Base-by-base conservation (phyloP, 2,888 invertebrate species). In the Tipula lateralis region DNA sequence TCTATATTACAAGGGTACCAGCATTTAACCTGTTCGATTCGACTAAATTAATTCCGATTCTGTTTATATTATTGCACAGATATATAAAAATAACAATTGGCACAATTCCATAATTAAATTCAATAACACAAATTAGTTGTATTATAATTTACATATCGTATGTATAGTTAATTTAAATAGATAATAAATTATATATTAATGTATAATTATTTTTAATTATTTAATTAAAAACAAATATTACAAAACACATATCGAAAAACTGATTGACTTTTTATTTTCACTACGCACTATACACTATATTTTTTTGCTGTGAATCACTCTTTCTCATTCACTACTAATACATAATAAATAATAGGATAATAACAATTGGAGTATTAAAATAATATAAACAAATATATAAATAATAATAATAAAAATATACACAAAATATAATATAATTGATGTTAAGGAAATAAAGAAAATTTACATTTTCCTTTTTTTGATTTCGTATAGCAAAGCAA, bases 91-190 rank as follows among this genome's bases (percentile, higher is more conserved):
- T n/a, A 30, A 50, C 44, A 30, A 29, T 50, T 50, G 44, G 84
- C 80, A 81, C 39, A 32, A 39, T 82, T 84, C 34, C 66, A 84
- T 36, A 82, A 82, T 82, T 66, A 66, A 66, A 66, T 66, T 66
- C 66, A 66, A 66, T 19, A 66, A 66, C 66, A 66, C 66, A 66
- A 66, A 24, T 66, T 24, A 66, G 24, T 24, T 66, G 24, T 66
- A 24, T n/a, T n/a, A n/a, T n/a, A 24, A 66, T 66, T 66, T 66
- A 66, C 66, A 66, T 66, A 66, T 66, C 24, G 5, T 50, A 50
- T 7, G 16, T 50, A 4, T 4, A 16, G 24, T 66, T 66, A 66
- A n/a, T 30, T 82, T 16, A 82, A 16, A 82, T 30, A 82, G 32
- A 82, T 82, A 80, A 80, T 32, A 82, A 82, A 82, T 30, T 82